Percentiles rank a stretch among this genome's conserved stretches.
These are phyloP conservation scores for Montifringilla adamsi DNA, from an alignment of 2,113 vertebrate genomes.

Conservation along the genomic window DNA sequence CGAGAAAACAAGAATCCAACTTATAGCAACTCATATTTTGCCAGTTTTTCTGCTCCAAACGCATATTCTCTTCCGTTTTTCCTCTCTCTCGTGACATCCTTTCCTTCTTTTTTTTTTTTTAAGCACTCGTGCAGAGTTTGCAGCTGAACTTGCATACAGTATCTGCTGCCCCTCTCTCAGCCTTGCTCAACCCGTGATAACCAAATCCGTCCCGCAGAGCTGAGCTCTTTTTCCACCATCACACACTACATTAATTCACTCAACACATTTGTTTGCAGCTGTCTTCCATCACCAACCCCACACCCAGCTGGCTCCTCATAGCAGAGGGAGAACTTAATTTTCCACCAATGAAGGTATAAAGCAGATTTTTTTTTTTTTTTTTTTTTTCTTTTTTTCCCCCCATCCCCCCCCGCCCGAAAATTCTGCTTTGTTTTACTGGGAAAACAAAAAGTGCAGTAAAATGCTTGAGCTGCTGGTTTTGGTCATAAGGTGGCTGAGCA, in stretches of 20 bases:
- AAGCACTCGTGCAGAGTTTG: not conserved
- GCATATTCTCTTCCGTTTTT: not conserved
- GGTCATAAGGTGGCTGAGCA: not conserved
- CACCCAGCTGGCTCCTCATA: not conserved
- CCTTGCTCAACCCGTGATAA: not conserved
- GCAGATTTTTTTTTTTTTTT: not conserved
- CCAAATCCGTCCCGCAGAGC: not conserved
- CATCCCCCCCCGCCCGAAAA: not conserved
- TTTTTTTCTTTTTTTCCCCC: not conserved
- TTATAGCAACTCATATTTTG: constrained; percentile 12
- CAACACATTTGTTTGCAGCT: constrained; percentile 54
- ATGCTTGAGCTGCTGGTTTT: constrained; percentile 19
- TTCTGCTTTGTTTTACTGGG: not conserved
- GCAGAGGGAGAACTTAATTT: constrained; percentile 20
- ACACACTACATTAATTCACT: constrained; percentile 41
- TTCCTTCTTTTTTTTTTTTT: not conserved
- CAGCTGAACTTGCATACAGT: not conserved
- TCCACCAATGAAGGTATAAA: constrained; percentile 35
- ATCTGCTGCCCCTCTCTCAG: not conserved
- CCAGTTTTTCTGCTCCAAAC: constrained; percentile 19
- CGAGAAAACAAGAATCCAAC: constrained; percentile 41
- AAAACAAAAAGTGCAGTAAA: not conserved
- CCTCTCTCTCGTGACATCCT: not conserved
- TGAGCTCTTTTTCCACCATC: constrained; percentile 29
- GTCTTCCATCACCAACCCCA: constrained; percentile 23